Conservation (phyloP, 2,797 vertebrate genomes). For the Rhinatrema bivittatum region DNA sequence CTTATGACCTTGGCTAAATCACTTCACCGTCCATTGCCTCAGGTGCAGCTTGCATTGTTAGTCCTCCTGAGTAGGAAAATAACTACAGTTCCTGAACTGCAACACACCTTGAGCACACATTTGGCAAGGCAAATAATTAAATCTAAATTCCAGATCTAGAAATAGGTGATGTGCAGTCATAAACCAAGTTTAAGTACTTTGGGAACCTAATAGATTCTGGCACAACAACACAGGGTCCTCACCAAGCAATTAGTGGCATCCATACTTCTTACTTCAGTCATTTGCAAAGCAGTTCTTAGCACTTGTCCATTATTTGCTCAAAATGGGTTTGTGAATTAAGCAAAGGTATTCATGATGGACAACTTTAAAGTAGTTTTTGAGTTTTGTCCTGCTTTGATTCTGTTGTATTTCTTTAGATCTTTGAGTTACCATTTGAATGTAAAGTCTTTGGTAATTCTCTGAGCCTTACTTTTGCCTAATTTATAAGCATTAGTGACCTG, state of each 20-base stretch:
- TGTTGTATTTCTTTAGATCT: conserved; percentile 40
- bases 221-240: conserved; percentile 31
- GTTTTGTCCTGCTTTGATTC: conserved; percentile 41
- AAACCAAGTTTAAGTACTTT: conserved; percentile 37
- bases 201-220: conserved; percentile 39
- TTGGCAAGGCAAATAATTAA: too few species aligned
- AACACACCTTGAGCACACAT: too few species aligned
- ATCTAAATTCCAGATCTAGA: too few species aligned
- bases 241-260: conserved; percentile 32
- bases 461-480: conserved; percentile 54
- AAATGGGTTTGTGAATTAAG: conserved; percentile 19
- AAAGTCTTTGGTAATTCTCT: conserved; percentile 36
- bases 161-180: too few species aligned
- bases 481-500: conserved; percentile 43
- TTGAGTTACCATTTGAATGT: conserved; percentile 41
- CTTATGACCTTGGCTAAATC: too few species aligned
- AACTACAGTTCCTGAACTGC: too few species aligned
- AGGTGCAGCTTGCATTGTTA: too few species aligned
- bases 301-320: conserved; percentile 30
- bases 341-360: conserved; percentile 38
- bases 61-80: too few species aligned
- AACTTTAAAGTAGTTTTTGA: conserved; percentile 38
- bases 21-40: too few species aligned
- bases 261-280: conserved; percentile 24
- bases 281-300: conserved; percentile 39